phyloP scores from a whole-genome alignment of 2,888 invertebrate genomes.

The Xanthorhoe designata region DNA sequence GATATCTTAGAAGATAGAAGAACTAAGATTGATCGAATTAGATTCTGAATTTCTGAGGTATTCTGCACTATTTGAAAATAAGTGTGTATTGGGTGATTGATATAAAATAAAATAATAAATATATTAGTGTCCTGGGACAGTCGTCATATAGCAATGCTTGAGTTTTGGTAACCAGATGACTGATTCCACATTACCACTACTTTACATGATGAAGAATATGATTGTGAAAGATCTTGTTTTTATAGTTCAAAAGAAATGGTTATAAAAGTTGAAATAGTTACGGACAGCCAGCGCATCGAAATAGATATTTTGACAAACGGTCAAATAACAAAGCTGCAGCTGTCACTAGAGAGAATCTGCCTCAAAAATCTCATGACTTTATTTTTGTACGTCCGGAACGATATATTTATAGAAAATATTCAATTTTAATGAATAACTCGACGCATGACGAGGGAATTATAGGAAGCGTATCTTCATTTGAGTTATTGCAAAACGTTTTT shows the following conservation, averaged over 20 bases:
- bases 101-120: no score
- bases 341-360: conserved; percentile 38
- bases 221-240: not conserved
- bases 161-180: no score
- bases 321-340: conserved; percentile 39
- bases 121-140: no score
- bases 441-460: conserved; percentile 13
- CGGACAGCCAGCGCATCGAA: conserved; percentile 20
- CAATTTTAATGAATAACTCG: conserved; percentile 32
- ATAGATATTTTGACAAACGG: conserved; percentile 41
- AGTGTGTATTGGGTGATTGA: no score
- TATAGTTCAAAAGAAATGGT: not conserved
- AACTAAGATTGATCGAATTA: no score
- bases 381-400: conserved; percentile 41
- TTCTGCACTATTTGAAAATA: no score
- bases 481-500: not conserved
- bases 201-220: not conserved
- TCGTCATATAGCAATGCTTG: no score
- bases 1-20: not conserved
- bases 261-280: conserved; percentile 11
- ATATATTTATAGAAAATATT: conserved; percentile 32
- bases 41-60: no score
- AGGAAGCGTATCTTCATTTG: conserved; percentile 3
- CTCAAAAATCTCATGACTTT: conserved; percentile 37
- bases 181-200: no score